Evolutionary conservation across 1,140 invertebrate genomes (phyloP), one percentile per base, ranked within the genome.

Genomic region (Ceratosolen solmsi): DNA sequence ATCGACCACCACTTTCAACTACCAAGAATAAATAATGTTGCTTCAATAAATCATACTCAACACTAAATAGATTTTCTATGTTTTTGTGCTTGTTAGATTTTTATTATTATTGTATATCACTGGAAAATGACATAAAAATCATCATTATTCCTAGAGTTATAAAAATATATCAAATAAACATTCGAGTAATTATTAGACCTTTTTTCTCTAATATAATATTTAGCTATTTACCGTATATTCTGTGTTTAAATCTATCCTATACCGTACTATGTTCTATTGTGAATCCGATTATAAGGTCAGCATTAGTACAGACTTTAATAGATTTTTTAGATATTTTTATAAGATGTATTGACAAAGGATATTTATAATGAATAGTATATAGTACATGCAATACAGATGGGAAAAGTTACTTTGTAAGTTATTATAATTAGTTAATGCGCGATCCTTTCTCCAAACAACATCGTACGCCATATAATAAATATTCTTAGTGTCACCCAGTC

Each of bases 1-100:
- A 70, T 51, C 77, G 80, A 82, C 80, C 80, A 82, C 80, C 80
- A 82, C 80, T 82, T 72, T 82, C n/a, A 60, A 58, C 80, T 82
- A 82, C 80, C 73, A 82, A 56, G 0, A 27, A 33, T 46, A 78
- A 78, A 72, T n/a, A 7, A 27, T 20, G n/a, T 22, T 68, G 22
- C 13, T n/a, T n/a, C n/a, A 68, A 2, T 38, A 68, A 22, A 36
- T 68, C 22, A 20, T 70, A 41, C 11, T n/a, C 15, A 0, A 46
- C 4, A 22, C 1, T 41, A 46, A 17, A 70, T 41, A 41, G 5
- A 70, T 70, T 70, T 70, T 70, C 1, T 13, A 41, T 46, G 2
- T 70, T 41, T 70, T 46, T 41, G 3, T 30, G 41, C 22, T 11
- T 25, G 22, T 22, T 7, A 22, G n/a, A 38, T 22, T 8, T 5